Base-by-base conservation (phyloP, 2,888 invertebrate species). In the Eulithis testata region DNA sequence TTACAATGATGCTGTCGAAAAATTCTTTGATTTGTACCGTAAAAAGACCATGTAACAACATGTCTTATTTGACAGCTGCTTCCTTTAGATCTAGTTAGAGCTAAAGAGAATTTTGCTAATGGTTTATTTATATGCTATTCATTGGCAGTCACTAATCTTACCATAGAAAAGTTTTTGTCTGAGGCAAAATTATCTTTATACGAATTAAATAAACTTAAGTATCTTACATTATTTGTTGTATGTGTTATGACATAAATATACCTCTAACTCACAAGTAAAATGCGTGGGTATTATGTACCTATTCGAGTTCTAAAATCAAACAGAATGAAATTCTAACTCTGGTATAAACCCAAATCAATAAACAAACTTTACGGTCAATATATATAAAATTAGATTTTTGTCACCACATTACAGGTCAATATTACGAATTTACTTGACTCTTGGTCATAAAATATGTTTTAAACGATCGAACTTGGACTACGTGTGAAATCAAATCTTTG, bases 401-500 rank as follows among this genome's bases (percentile, higher is more conserved):
- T 75, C 73, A 71, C 73, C 63, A 70, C 59, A 62, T 37, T 49
- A 14, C 64, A 73, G 75, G 63, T 57, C 55, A 76, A 76, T 72
- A 69, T 82, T 75, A 78, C 85, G 84, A 84, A 85, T 80, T 82
- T 75, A 78, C 84, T 82, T 85, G 85, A 80, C 83, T 79, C 63
- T 66, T 68, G 70, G 72, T 76, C 78, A 76, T 87, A 81, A 84
- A 83, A 75, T 61, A 69, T 69, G 74, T 73, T 73, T 68, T 74
- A 65, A 77, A 78, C 72, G 76, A 76, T 74, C 75, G 76, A 74
- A 77, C 78, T 76, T 77, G 74, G 77, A 21, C 76, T 76, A 84
- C 81, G 83, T 82, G 83, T 83, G 80, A 82, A 87, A 87, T 84
- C 82, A 73, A 81, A 84, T 79, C 82, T 77, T 72, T 73, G 78